A percentile compares a stretch with the other conserved stretches of the same genome.
phyloP scores from a whole-genome alignment of 2,888 invertebrate species.

The Monopis laevigella region DNA sequence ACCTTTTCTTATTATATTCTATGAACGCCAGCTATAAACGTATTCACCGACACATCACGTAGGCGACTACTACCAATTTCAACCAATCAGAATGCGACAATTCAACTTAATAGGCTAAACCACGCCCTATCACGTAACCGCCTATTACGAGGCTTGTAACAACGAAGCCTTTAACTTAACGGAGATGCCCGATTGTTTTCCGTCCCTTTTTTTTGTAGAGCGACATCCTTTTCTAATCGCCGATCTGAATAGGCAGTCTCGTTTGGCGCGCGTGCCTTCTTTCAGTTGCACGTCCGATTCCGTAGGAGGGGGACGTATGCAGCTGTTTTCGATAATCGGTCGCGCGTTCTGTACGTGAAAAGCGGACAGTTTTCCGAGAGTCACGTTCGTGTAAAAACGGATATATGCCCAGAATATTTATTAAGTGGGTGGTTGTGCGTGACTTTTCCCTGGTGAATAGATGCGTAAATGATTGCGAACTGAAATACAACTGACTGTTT shows the following conservation, averaged over 20 bases:
- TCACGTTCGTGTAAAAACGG: constrained; percentile 68
- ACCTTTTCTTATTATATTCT: constrained; percentile 64
- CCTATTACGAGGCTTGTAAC: constrained; percentile 66
- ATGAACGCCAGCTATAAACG: constrained; percentile 63
- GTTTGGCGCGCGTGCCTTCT: constrained; percentile 60
- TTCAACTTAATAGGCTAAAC: constrained; percentile 63
- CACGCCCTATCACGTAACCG: constrained; percentile 69
- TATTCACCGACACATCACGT: constrained; percentile 67
- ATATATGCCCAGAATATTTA: constrained; percentile 72
- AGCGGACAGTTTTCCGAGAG: constrained; percentile 61
- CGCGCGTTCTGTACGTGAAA: constrained; percentile 66
- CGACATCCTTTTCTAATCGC: constrained; percentile 36
- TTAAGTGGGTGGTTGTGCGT: constrained; percentile 67
- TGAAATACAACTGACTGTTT: constrained; percentile 54
- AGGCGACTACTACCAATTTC: constrained; percentile 62
- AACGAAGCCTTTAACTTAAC: constrained; percentile 63
- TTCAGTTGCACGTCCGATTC: constrained; percentile 64
- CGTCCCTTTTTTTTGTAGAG: constrained; percentile 12
- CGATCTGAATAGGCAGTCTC: constrained; percentile 61
- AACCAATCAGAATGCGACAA: constrained; percentile 66
- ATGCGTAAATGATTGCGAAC: constrained; percentile 52
- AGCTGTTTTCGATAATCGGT: constrained; percentile 67
- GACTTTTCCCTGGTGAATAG: constrained; percentile 63
- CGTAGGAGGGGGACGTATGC: constrained; percentile 64
- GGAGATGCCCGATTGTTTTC: constrained; percentile 50